These are phyloP conservation scores for Tinea trinotella DNA, from an alignment of 2,888 invertebrate genomes.

Conservation along the genomic window DNA sequence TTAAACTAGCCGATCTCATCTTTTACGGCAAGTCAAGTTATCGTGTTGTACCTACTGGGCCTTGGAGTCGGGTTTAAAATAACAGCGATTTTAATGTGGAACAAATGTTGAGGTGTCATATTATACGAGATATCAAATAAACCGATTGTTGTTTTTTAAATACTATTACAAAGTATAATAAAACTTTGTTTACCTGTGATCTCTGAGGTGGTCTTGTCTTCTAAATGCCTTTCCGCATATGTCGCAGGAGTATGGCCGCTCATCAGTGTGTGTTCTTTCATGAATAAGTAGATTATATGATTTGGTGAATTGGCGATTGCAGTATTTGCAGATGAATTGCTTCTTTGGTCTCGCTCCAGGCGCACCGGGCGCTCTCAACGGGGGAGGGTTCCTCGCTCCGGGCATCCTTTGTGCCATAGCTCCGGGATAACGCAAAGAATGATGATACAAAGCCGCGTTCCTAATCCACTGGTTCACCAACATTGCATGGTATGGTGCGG, in stretches of 20 bases:
- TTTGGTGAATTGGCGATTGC: conserved; percentile 97
- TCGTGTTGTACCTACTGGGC: not conserved
- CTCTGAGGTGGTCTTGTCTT: conserved; percentile 93
- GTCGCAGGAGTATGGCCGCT: conserved; percentile 96
- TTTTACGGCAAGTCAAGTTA: not conserved
- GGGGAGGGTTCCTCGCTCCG: conserved; percentile 64
- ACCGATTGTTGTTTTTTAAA: not conserved
- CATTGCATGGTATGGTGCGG: conserved; percentile 71
- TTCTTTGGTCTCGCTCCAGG: conserved; percentile 79
- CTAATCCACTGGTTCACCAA: conserved; percentile 83
- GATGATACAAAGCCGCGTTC: conserved; percentile 79
- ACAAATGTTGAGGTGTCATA: conserved; percentile 4
- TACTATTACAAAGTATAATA: not conserved
- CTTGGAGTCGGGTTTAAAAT: conserved; percentile 4
- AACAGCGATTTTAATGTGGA: not conserved
- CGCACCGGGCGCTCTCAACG: conserved; percentile 68
- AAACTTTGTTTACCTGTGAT: conserved; percentile 79
- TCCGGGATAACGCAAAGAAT: conserved; percentile 61
- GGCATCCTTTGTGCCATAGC: conserved; percentile 65
- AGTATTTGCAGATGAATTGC: conserved; percentile 98
- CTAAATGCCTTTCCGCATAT: conserved; percentile 97
- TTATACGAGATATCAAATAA: not conserved
- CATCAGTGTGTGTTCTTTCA: conserved; percentile 97
- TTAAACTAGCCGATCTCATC: not conserved
- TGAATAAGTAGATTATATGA: conserved; percentile 98